Conservation (phyloP, 2,797 vertebrate species). For the Clarias laeviceps region DNA sequence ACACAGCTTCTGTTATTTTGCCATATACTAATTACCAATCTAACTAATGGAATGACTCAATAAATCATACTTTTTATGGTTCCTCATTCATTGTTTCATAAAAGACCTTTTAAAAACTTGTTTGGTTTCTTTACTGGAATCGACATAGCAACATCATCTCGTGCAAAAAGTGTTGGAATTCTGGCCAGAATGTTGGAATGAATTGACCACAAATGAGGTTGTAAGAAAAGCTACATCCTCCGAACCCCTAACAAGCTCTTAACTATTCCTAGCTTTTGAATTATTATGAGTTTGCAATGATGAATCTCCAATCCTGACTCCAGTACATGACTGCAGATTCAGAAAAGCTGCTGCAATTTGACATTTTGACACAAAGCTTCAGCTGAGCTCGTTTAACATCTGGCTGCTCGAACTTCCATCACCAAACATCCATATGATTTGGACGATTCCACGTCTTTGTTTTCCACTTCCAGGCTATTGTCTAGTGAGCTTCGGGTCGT, state of each 20-base stretch:
- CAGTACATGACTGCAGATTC: slow-evolving; percentile 1
- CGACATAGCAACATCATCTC: neutral
- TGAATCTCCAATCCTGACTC: neutral
- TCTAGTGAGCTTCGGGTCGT: slow-evolving; percentile 63
- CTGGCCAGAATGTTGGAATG: neutral
- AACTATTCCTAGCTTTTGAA: neutral
- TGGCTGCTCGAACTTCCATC: slow-evolving; percentile 55
- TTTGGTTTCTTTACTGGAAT: neutral
- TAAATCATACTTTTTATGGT: neutral
- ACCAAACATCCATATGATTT: slow-evolving; percentile 63
- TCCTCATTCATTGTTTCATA: neutral
- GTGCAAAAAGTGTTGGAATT: neutral
- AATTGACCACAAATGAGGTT: neutral
- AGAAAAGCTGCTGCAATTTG: neutral
- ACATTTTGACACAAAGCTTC: slow-evolving; percentile 14
- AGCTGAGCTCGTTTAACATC: slow-evolving; percentile 54
- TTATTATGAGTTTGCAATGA: neutral
- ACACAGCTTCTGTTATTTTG: neutral
- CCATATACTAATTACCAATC: neutral
- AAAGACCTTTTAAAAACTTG: neutral
- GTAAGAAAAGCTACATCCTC: neutral
- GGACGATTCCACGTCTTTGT: slow-evolving; percentile 63
- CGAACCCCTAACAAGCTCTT: neutral
- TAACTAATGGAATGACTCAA: neutral
- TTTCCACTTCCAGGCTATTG: slow-evolving; percentile 68